phyloP scores from a whole-genome alignment of 1,140 invertebrate species.

The Drosophila saltans region DNA sequence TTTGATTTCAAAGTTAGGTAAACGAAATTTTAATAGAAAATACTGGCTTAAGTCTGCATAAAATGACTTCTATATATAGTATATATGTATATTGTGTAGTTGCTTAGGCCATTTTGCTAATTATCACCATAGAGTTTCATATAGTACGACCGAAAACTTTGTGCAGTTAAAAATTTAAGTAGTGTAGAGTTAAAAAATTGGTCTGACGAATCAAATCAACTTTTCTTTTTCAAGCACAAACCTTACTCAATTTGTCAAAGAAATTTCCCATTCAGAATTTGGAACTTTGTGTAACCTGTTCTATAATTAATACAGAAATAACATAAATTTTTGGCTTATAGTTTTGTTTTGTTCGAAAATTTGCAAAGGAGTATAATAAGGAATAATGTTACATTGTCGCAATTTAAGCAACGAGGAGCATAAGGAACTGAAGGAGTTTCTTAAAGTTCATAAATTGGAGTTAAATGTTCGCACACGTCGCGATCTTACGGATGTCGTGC shows the following conservation, averaged over 20 bases:
- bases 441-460: constrained; percentile 87
- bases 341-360: background rate
- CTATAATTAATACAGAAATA: background rate
- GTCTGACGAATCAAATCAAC: background rate
- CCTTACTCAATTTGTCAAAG: background rate
- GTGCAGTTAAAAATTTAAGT: too few relatives aligned
- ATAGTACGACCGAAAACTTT: too few relatives aligned
- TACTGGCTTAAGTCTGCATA: too few relatives aligned
- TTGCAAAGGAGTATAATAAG: constrained; percentile 2
- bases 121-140: too few relatives aligned
- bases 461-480: constrained; percentile 55
- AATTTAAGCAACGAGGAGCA: constrained; percentile 39
- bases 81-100: too few relatives aligned
- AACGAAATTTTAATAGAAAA: too few relatives aligned
- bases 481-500: constrained; percentile 86
- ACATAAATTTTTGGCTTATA: background rate
- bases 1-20: too few relatives aligned
- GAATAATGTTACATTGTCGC: constrained; percentile 23
- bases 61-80: too few relatives aligned
- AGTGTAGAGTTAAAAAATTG: too few relatives aligned
- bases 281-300: background rate
- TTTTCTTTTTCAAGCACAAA: background rate
- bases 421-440: constrained; percentile 84
- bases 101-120: too few relatives aligned
- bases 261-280: background rate